Evolutionary conservation across 2,797 vertebrate species (phyloP).

Genomic region (Odontamblyopus lacepedii): DNA sequence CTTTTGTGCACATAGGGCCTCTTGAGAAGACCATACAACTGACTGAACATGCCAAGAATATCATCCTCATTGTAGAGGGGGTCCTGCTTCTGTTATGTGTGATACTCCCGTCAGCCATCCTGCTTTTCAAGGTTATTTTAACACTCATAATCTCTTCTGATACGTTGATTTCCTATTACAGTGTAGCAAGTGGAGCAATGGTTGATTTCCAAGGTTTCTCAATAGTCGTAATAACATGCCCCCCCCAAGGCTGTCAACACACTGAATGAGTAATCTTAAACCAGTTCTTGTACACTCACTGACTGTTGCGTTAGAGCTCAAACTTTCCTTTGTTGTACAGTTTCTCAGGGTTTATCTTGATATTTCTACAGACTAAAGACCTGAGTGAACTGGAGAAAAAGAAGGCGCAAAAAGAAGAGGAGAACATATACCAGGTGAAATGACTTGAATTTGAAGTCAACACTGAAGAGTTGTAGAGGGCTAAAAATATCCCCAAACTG

Average conservation of each 20-base stretch:
- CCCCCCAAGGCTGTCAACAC: neutral
- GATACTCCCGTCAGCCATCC: conserved; percentile 58
- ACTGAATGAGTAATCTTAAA: neutral
- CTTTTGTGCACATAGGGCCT: conserved; percentile 50
- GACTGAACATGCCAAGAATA: conserved; percentile 73
- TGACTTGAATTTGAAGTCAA: conserved; percentile 1
- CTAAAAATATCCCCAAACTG: neutral
- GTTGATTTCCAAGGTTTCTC: conserved; percentile 12
- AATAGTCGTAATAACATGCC: conserved; percentile 4
- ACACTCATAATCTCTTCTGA: neutral
- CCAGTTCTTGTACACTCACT: neutral
- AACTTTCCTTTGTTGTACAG: neutral
- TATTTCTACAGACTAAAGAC: conserved; percentile 57
- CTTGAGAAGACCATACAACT: conserved; percentile 63
- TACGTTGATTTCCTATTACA: neutral
- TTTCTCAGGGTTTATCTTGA: conserved; percentile 21
- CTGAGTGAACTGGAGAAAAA: conserved; percentile 55
- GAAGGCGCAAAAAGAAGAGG: conserved; percentile 66
- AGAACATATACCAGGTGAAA: conserved; percentile 82
- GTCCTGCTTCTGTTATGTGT: conserved; percentile 72
- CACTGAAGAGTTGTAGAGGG: neutral
- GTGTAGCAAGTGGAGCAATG: neutral
- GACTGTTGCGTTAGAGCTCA: neutral
- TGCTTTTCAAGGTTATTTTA: conserved; percentile 64
- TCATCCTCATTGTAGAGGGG: conserved; percentile 71